phyloP scores from a whole-genome alignment of 2,797 vertebrate genomes.

The Sternarchorhynchus goeldii region DNA sequence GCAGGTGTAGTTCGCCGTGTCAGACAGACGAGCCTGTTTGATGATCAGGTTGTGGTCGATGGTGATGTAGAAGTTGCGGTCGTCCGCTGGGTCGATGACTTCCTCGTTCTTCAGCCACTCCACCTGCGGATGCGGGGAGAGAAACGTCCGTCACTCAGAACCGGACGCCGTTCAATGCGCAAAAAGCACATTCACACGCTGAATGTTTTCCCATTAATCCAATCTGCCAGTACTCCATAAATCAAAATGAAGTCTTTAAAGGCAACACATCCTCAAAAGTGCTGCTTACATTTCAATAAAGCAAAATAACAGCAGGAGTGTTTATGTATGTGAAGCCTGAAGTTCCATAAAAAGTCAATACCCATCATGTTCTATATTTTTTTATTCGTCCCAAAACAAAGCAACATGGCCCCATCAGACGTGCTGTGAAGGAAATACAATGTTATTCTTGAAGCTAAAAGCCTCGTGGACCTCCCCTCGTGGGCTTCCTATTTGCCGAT shows the following conservation, averaged over 20 bases:
- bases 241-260: constrained; percentile 32
- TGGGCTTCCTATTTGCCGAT: constrained; percentile 66
- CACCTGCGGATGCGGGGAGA: constrained; percentile 74
- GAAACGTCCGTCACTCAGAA: not conserved
- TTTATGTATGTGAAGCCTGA: constrained; percentile 63
- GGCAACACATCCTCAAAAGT: constrained; percentile 23
- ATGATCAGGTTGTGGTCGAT: constrained; percentile 99
- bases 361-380: constrained; percentile 64
- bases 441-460: constrained; percentile 59
- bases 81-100: constrained; percentile 91
- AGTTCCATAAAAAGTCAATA: constrained; percentile 70
- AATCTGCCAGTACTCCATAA: not conserved
- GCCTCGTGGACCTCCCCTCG: constrained; percentile 69
- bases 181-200: not conserved
- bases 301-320: constrained; percentile 56
- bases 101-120: constrained; percentile 99
- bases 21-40: constrained; percentile 96
- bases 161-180: not conserved
- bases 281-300: constrained; percentile 56
- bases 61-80: constrained; percentile 98
- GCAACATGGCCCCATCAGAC: constrained; percentile 53
- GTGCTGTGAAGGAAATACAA: constrained; percentile 54
- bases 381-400: constrained; percentile 64
- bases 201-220: constrained; percentile 11
- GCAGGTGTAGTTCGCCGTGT: constrained; percentile 97